Base-by-base conservation (phyloP, 2,888 invertebrate genomes). In the Noctuana brunneofusca region DNA sequence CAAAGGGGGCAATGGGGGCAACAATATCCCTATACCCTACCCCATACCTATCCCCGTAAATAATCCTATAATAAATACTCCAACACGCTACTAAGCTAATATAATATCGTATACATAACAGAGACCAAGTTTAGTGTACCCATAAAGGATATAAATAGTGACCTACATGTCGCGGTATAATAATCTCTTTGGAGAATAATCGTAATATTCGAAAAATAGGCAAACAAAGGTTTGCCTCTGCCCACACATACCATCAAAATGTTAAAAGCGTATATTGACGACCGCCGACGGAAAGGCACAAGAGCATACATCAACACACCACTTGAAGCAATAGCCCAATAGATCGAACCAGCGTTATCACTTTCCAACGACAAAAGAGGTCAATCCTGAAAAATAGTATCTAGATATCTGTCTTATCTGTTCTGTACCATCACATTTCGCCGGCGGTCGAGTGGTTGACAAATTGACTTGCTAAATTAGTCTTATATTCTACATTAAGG, bases 51-150 rank as follows among this genome's bases (percentile, higher is more conserved):
- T 75, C 27, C 79, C 82, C 3, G 64, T 74, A 1, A 78, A 73
- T 55, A 69, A 58, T 64, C 76, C 79, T 12, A 66, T 78, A n/a
- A n/a, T n/a, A n/a, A n/a, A n/a, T n/a, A n/a, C n/a, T n/a, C 80
- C 81, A 71, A 80, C 82, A 72, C 66, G 67, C 70, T 66, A 75
- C 79, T 81, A 71, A 77, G 72, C 75, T 79, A 84, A 80, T 79
- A 80, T 78, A 79, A 81, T 78, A 86, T 79, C 89, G 87, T 90
- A 90, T 89, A 89, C 88, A 83, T 89, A 84, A 87, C 85, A 87
- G 87, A 85, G 85, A 88, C 79, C 86, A 85, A 80, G 79, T 81
- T 82, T 83, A 71, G 60, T 59, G 66, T 68, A 69, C 49, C 48
- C 60, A 49, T 55, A 55, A n/a, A 55, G 55, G 60, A 55, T 55